Conservation (phyloP, 2,888 invertebrate species). For the Coelogynopora nodosa region DNA sequence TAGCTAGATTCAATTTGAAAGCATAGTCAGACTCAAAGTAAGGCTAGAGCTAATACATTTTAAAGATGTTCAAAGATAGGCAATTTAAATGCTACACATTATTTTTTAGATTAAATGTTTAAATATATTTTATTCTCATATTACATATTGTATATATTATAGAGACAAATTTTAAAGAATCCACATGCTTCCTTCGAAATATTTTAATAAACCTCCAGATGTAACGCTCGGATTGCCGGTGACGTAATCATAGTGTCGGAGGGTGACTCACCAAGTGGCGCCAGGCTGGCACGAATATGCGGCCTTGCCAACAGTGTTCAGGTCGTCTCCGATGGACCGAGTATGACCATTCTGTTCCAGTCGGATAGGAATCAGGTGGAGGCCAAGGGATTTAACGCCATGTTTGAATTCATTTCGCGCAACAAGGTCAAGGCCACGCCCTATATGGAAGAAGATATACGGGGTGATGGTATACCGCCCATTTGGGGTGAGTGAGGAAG, state of each 20-base stretch:
- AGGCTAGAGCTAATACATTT: no score
- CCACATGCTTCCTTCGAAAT: no score
- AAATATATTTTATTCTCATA: no score
- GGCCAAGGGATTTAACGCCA: constrained; percentile 34
- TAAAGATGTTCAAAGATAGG: no score
- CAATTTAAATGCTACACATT: no score
- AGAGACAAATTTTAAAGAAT: no score
- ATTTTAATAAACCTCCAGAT: background rate
- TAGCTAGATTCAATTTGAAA: no score
- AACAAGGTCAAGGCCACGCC: constrained; percentile 35
- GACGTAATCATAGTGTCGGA: constrained; percentile 38
- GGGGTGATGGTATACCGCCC: background rate
- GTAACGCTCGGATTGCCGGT: background rate
- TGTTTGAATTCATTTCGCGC: constrained; percentile 29
- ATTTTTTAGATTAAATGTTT: no score
- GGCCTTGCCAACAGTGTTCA: constrained; percentile 37
- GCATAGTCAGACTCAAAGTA: no score
- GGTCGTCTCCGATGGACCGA: constrained; percentile 34
- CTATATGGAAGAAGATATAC: constrained; percentile 7
- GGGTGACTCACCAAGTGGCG: constrained; percentile 1
- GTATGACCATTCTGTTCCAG: constrained; percentile 9
- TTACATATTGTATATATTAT: no score
- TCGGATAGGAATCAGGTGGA: constrained; percentile 33
- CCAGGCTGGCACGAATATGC: constrained; percentile 33
- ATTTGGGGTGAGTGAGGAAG: background rate